Base-by-base conservation (phyloP, 2,888 invertebrate genomes). In the Ophion slaviceki region DNA sequence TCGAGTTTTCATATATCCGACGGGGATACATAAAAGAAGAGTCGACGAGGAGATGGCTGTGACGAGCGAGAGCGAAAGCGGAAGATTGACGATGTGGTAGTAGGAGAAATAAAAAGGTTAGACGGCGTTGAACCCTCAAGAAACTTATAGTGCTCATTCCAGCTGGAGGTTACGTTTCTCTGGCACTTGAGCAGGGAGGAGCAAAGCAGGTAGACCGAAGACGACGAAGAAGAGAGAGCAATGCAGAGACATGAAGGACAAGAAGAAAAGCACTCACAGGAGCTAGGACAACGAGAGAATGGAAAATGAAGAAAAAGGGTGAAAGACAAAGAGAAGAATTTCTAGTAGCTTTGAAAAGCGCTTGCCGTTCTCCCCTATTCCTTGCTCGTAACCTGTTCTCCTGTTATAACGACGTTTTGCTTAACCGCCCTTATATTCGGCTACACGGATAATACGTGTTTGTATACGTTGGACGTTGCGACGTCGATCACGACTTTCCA, bases 121-220 rank as follows among this genome's bases (percentile, higher is more conserved):
- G 79, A 77, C 77, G 85, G 71, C 64, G 79, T 74, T 71, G 84
- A 88, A 88, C 80, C 76, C 84, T 68, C 72, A 47, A 84, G 57
- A 80, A 86, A 86, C 84, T 85, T 86, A 85, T 84, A 80, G 72
- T 76, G 83, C 80, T 82, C 72, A 68, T 86, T 85, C 78, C 45
- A 81, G 79, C 45, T 40, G 32, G 82, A 77, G 80, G 80, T 77
- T 86, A 81, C 83, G 85, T 76, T 87, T 80, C 70, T 75, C 75
- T 57, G 64, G 78, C 70, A 84, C 85, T 84, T 53, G 78, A 82
- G 76, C 53, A 70, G 75, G 76, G 57, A 84, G 79, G 66, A 32
- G 70, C 64, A 68, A 61, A 74, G 57, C 59, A 62, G 24, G 40
- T 53, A 24, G 70, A 77, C 72, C 45, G 67, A 47, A 28, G 53